phyloP scores from a whole-genome alignment of 2,113 vertebrate genomes.

The Chionomys nivalis region DNA sequence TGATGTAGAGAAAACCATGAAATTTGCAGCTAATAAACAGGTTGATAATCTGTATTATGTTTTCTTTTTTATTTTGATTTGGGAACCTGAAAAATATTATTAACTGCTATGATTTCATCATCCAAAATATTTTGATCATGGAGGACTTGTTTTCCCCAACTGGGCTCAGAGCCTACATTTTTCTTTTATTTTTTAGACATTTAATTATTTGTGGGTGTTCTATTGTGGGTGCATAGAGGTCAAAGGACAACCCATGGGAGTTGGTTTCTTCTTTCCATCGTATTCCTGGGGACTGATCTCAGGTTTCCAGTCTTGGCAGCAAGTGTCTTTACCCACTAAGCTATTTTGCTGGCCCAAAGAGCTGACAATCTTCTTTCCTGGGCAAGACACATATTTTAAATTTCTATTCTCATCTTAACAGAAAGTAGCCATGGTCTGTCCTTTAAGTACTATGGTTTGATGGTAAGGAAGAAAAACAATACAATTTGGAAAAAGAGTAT shows the following conservation, averaged over 20 bases:
- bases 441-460: constrained; percentile 34
- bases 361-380: background rate
- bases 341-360: too few species aligned
- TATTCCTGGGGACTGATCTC: background rate
- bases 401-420: constrained; percentile 19
- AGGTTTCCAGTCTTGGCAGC: background rate
- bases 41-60: background rate
- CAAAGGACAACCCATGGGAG: background rate
- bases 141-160: background rate
- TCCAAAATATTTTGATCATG: constrained; percentile 21
- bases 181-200: constrained; percentile 27
- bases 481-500: background rate
- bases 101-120: constrained; percentile 27
- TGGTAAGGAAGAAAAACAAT: background rate
- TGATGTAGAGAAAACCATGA: constrained; percentile 46
- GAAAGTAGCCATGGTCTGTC: background rate
- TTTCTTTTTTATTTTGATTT: constrained; percentile 29
- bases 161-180: background rate
- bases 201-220: background rate
- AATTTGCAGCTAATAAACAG: constrained; percentile 38
- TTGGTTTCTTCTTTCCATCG: background rate
- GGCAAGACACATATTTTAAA: background rate
- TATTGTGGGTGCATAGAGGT: background rate
- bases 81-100: constrained; percentile 34
- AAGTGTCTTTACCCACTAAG: background rate